A percentile compares a stretch with the other conserved stretches of the same genome.
phyloP scores from a whole-genome alignment of 2,888 invertebrate genomes.

The Mallateleia sp. region DNA sequence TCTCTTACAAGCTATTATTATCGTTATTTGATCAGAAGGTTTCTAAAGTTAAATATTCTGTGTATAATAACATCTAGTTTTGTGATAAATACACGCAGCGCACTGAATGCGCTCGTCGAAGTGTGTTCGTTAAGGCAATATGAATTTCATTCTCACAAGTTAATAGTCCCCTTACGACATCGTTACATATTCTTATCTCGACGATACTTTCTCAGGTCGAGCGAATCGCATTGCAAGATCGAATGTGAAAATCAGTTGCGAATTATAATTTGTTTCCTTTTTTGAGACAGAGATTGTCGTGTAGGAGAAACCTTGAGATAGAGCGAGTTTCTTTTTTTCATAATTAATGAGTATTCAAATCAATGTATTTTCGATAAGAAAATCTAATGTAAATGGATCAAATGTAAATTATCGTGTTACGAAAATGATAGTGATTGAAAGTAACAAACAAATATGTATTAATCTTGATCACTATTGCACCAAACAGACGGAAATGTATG shows the following conservation, averaged over 20 bases:
- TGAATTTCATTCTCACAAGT: slow-evolving; percentile 67
- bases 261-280: slow-evolving; percentile 1
- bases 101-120: slow-evolving; percentile 34
- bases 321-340: too few species aligned
- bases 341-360: too few species aligned
- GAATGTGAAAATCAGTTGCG: slow-evolving; percentile 25
- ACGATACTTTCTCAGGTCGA: slow-evolving; percentile 54
- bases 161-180: slow-evolving; percentile 46
- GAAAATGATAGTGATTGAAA: too few species aligned
- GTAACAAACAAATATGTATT: too few species aligned
- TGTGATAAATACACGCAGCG: slow-evolving; percentile 48
- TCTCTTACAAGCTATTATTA: slow-evolving; percentile 66
- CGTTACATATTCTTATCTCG: slow-evolving; percentile 50
- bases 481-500: too few species aligned
- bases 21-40: slow-evolving; percentile 66
- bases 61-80: slow-evolving; percentile 51
- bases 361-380: too few species aligned
- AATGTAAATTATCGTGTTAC: too few species aligned
- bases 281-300: too few species aligned
- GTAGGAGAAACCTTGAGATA: too few species aligned
- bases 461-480: too few species aligned
- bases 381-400: too few species aligned
- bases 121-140: slow-evolving; percentile 70
- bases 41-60: slow-evolving; percentile 65
- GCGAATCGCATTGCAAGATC: slow-evolving; percentile 12